phyloP scores from a whole-genome alignment of 1,140 invertebrate genomes.

The Drosophila chauvacae region DNA sequence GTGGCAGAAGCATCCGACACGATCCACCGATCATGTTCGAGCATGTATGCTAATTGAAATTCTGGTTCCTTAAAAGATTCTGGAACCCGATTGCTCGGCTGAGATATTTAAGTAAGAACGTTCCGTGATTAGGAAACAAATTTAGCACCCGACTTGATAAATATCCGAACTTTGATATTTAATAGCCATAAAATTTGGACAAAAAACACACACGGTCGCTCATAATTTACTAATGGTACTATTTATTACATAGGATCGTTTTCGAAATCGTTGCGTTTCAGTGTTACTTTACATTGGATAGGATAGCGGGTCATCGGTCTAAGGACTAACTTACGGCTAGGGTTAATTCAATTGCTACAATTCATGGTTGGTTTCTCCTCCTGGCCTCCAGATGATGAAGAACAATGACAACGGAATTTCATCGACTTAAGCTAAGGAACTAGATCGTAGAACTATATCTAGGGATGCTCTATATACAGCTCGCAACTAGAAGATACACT shows the following conservation, averaged over 20 bases:
- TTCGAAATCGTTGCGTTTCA: constrained; percentile 70
- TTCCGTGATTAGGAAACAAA: constrained; percentile 39
- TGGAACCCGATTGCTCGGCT: constrained; percentile 15
- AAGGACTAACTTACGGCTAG: constrained; percentile 36
- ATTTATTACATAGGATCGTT: constrained; percentile 73
- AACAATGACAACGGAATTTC: constrained; percentile 72
- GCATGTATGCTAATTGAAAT: constrained; percentile 44
- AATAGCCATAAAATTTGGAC: constrained; percentile 12
- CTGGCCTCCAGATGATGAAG: constrained; percentile 28
- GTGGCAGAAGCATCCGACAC: constrained; percentile 23
- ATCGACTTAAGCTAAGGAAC: constrained; percentile 57
- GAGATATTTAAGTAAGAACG: constrained; percentile 34
- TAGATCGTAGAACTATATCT: constrained; percentile 56
- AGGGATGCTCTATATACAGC: constrained; percentile 62
- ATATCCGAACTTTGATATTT: constrained; percentile 47
- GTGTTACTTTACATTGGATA: constrained; percentile 53
- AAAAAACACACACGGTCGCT: neutral
- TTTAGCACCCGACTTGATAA: constrained; percentile 49
- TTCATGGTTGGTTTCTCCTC: constrained; percentile 21
- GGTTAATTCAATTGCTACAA: constrained; percentile 16
- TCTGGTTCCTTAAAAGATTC: constrained; percentile 35
- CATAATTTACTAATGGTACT: constrained; percentile 73
- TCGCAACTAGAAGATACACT: constrained; percentile 79
- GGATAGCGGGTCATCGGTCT: constrained; percentile 37
- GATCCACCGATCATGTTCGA: constrained; percentile 49